phyloP scores from a whole-genome alignment of 2,113 vertebrate genomes.

The Odobenus rosmarus region DNA sequence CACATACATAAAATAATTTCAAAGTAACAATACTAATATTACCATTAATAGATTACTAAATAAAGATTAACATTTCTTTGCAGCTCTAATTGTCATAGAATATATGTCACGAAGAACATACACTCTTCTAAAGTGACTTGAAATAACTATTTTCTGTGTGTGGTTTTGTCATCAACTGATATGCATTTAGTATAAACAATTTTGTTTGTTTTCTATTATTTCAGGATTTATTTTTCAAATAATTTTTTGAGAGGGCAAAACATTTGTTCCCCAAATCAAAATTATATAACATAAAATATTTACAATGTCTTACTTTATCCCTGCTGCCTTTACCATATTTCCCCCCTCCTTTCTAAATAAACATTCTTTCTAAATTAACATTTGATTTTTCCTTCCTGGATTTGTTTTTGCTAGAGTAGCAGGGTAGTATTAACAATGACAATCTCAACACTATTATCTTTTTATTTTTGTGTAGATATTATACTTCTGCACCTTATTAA shows the following conservation, averaged over 20 bases:
- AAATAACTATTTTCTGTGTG: background rate
- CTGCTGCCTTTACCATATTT: background rate
- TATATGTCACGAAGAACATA: background rate
- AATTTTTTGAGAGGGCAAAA: background rate
- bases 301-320: background rate
- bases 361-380: background rate
- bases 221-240: background rate
- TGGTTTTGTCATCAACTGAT: background rate
- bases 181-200: background rate
- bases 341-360: background rate
- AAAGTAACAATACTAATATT: conserved; percentile 20
- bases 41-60: background rate
- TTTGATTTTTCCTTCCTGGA: background rate
- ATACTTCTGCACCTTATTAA: background rate
- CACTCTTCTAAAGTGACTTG: background rate
- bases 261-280: conserved; percentile 32
- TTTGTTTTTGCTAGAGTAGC: conserved; percentile 17
- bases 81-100: background rate
- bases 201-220: conserved; percentile 4
- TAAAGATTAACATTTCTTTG: background rate
- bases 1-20: conserved; percentile 16
- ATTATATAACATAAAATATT: background rate
- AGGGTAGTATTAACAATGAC: background rate
- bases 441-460: background rate
- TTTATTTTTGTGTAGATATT: background rate